A percentile compares a stretch with the other conserved stretches of the same genome.
Evolutionary conservation across 1,140 invertebrate genomes (phyloP).

Genomic region (Semibalanus balanoides): DNA sequence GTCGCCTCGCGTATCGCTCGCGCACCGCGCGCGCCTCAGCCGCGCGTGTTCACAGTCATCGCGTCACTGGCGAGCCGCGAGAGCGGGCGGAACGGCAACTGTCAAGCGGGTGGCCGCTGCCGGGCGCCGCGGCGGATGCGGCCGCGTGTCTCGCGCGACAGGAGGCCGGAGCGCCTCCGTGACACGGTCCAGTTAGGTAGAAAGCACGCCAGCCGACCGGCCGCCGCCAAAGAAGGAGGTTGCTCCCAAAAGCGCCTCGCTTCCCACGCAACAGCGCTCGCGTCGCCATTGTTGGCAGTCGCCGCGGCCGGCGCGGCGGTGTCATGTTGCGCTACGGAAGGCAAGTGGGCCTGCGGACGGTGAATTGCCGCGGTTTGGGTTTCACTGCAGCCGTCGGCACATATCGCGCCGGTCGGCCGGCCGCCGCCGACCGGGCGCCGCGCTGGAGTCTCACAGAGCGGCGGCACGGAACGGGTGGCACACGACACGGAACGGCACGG

Average conservation of each 20-base stretch:
- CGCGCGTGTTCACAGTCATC: neutral
- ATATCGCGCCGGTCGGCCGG: neutral
- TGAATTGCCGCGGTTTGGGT: neutral
- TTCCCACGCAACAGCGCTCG: neutral
- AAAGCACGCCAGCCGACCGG: neutral
- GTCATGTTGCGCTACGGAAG: neutral
- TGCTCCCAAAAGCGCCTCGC: neutral
- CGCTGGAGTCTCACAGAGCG: neutral
- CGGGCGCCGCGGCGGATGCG: too few species aligned
- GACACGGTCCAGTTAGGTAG: conserved; percentile 1
- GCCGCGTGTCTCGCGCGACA: neutral
- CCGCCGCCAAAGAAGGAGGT: neutral
- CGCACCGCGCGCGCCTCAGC: neutral
- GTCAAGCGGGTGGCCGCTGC: too few species aligned
- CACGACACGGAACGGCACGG: too few species aligned
- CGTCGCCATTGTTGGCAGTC: neutral
- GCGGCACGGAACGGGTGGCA: too few species aligned
- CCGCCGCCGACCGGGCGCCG: too few species aligned
- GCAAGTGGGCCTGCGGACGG: neutral
- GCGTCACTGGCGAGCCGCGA: neutral
- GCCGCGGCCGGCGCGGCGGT: too few species aligned
- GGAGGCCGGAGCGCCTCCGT: neutral
- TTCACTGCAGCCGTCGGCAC: neutral
- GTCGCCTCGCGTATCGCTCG: neutral
- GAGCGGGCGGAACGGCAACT: too few species aligned